Percentiles rank a stretch among this genome's conserved stretches.
Conservation (phyloP, 2,888 invertebrate genomes). For the Catocala sponsa region DNA sequence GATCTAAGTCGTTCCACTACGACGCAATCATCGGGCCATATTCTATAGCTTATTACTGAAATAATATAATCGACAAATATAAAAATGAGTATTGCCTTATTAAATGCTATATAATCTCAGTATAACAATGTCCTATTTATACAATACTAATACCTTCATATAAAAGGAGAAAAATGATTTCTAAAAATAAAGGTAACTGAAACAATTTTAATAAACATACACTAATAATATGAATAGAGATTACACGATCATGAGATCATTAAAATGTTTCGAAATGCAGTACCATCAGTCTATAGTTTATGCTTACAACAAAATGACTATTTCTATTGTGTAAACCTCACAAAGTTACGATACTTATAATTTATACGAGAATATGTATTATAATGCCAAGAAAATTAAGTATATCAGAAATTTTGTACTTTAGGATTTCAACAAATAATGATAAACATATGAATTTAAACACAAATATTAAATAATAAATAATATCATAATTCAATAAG, state of each 20-base stretch:
- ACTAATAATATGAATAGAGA: conserved; percentile 30
- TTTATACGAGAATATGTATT: conserved; percentile 19
- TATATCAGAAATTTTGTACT: conserved; percentile 42
- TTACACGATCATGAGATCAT: conserved; percentile 53
- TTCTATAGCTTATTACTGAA: too few relatives aligned
- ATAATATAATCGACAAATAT: too few relatives aligned
- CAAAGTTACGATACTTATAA: conserved; percentile 24
- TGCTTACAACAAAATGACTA: conserved; percentile 32
- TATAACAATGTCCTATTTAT: conserved; percentile 24
- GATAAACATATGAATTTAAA: conserved; percentile 1
- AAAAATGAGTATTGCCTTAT: not conserved
- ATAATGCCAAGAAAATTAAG: conserved; percentile 10
- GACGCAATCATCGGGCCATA: too few relatives aligned
- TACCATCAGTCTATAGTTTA: conserved; percentile 50
- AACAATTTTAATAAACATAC: conserved; percentile 34
- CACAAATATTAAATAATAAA: too few relatives aligned
- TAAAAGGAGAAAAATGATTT: conserved; percentile 46
- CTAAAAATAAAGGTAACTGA: conserved; percentile 54
- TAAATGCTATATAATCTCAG: conserved; percentile 26
- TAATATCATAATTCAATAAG: too few relatives aligned
- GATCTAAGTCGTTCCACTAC: too few relatives aligned
- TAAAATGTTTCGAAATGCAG: conserved; percentile 32
- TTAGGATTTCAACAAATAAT: conserved; percentile 26
- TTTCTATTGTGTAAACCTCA: conserved; percentile 26
- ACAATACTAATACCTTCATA: conserved; percentile 23